Evolutionary conservation across 2,888 invertebrate species (phyloP), one percentile per base, ranked within the genome.

Genomic region (Tipula lateralis): DNA sequence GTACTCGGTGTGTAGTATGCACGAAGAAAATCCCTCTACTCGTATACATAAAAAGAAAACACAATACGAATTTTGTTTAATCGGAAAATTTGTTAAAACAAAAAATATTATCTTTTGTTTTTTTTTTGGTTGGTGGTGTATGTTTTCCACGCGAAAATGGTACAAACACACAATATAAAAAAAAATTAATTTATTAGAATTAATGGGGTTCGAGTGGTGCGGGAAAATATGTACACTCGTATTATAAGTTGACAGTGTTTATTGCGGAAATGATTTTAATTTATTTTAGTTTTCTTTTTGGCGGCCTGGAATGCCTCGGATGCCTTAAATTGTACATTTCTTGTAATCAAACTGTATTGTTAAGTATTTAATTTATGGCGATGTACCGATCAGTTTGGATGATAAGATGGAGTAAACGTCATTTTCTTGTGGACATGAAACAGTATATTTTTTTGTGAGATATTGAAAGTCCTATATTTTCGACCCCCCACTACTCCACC

Each of bases 71-170:
- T 66, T 19, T 66, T 66, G 24, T 66, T 66, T 66, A 66, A 66
- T 66, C 66, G 66, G 66, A 66, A 66, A 66, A 66, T 66, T 66
- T 66, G 66, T 66, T 66, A 66, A 24, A 66, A 66, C 66, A 66
- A 66, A 66, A 19, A 50, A 66, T 24, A 66, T 24, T 44, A 39
- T 39, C n/a, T 44, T n/a, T 44, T 44, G 24, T 66, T 66, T 66
- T 6, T 19, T 44, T n/a, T n/a, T n/a, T n/a, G n/a, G n/a, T n/a
- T n/a, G n/a, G 13, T 39, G 12, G 3, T 39, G 16, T 50, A 66
- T 66, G 66, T 66, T 66, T 66, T 66, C 44, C 66, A 66, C 24
- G 66, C 19, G 24, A 66, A 66, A 66, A 19, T 66, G 66, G 66
- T 66, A 24, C 24, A n/a, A n/a, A 16, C 16, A n/a, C n/a, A n/a